Evolutionary conservation across 92 coral and sea anemone species (phyloP).

Genomic region (Epizoanthus rinbou): DNA sequence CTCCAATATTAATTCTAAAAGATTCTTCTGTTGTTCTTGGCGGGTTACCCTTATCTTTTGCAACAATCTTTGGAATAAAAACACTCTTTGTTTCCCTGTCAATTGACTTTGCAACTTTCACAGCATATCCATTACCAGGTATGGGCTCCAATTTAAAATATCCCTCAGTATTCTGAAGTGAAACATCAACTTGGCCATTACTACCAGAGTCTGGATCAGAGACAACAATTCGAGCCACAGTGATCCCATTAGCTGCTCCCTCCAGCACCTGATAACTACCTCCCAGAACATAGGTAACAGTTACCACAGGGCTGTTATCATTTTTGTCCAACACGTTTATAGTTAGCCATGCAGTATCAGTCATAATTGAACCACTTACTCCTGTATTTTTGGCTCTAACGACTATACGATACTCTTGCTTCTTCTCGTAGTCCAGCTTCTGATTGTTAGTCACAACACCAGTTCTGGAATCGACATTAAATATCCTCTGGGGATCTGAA

Average conservation of each 20-base stretch:
- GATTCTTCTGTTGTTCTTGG: conserved; percentile 54
- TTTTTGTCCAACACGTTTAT: conserved; percentile 80
- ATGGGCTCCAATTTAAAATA: conserved; percentile 61
- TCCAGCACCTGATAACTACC: conserved; percentile 76
- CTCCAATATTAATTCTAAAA: conserved; percentile 82
- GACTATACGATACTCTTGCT: conserved; percentile 54
- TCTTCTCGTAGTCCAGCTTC: conserved; percentile 68
- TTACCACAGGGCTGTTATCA: conserved; percentile 80
- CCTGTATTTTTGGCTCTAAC: conserved; percentile 79
- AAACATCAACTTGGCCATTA: conserved; percentile 85
- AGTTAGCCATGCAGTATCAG: conserved; percentile 43
- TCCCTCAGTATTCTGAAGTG: conserved; percentile 76
- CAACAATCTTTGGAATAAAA: conserved; percentile 64
- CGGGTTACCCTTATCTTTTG: conserved; percentile 84
- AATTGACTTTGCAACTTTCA: conserved; percentile 71
- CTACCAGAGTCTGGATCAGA: conserved; percentile 85
- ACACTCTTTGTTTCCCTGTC: conserved; percentile 67
- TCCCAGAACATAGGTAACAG: conserved; percentile 51
- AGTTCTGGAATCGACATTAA: conserved; percentile 58
- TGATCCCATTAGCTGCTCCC: conserved; percentile 65
- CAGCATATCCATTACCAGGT: conserved; percentile 57
- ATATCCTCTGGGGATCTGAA: conserved; percentile 62
- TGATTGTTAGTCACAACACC: conserved; percentile 68
- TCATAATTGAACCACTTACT: conserved; percentile 33
- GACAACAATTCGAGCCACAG: conserved; percentile 82